These are phyloP conservation scores for Tenthredo scrophulariae DNA, from an alignment of 2,888 invertebrate genomes.

Conservation along the genomic window DNA sequence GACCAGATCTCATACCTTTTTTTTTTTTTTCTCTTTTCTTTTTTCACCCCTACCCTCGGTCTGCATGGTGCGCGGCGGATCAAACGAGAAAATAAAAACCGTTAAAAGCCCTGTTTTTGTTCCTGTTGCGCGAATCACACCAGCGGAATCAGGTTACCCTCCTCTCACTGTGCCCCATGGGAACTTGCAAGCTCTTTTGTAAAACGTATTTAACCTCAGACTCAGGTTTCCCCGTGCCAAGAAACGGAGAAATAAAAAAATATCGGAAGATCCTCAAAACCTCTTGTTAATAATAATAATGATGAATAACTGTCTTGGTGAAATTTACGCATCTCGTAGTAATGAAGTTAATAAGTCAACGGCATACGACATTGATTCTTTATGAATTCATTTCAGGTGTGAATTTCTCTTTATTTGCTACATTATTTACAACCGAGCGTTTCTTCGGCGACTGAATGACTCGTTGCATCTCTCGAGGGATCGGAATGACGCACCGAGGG, in stretches of 20 bases:
- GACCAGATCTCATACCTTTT: neutral
- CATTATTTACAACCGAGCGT: too few species aligned
- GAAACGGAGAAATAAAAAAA: neutral
- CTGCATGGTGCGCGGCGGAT: neutral
- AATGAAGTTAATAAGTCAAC: too few species aligned
- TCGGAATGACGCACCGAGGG: too few species aligned
- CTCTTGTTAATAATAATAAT: too few species aligned
- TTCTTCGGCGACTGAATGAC: too few species aligned
- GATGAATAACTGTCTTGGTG: too few species aligned
- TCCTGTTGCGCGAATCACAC: conserved; percentile 22
- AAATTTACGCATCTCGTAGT: too few species aligned
- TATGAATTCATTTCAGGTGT: too few species aligned
- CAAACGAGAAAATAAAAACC: conserved; percentile 20
- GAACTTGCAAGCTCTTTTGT: neutral
- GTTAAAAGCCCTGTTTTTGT: conserved; percentile 8
- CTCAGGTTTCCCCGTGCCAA: neutral
- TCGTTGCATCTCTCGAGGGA: too few species aligned
- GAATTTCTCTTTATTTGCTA: too few species aligned
- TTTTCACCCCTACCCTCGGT: neutral
- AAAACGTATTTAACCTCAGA: conserved; percentile 1
- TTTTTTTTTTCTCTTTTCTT: neutral
- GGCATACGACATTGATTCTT: too few species aligned
- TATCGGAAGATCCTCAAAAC: neutral
- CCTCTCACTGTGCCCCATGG: neutral
- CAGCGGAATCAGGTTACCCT: conserved; percentile 7